Percentiles rank a stretch among this genome's conserved stretches.
Evolutionary conservation across 2,888 invertebrate species (phyloP).

Genomic region (Stictocephala bisonia): DNA sequence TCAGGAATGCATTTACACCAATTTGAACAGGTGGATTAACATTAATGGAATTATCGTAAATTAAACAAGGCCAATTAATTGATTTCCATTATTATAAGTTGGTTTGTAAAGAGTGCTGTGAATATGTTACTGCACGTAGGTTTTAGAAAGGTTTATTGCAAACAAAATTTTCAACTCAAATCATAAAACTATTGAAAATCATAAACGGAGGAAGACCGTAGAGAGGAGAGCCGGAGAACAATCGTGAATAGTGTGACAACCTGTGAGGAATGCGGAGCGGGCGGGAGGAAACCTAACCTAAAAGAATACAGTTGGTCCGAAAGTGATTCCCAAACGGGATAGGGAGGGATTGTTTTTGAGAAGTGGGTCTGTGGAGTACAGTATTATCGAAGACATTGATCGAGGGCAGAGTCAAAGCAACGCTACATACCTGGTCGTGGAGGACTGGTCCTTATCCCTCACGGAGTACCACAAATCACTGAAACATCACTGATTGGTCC

Average conservation of each 20-base stretch:
- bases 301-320: too few species aligned
- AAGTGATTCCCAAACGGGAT: neutral
- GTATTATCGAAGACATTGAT: neutral
- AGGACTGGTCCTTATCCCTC: conserved; percentile 17
- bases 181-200: too few species aligned
- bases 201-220: too few species aligned
- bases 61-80: too few species aligned
- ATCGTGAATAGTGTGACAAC: conserved; percentile 30
- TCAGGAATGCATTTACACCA: too few species aligned
- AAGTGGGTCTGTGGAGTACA: neutral
- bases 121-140: too few species aligned
- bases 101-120: too few species aligned
- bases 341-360: neutral
- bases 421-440: conserved; percentile 27
- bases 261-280: conserved; percentile 28
- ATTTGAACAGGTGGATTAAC: too few species aligned
- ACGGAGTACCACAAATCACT: conserved; percentile 28
- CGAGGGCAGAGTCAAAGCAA: neutral
- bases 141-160: too few species aligned
- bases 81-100: too few species aligned
- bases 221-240: conserved; percentile 8
- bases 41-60: too few species aligned
- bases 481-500: conserved; percentile 10
- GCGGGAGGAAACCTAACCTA: conserved; percentile 27
- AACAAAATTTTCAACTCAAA: too few species aligned